These are phyloP conservation scores for Pomacea maculata DNA, from an alignment of 1,140 invertebrate genomes.

Conservation along the genomic window DNA sequence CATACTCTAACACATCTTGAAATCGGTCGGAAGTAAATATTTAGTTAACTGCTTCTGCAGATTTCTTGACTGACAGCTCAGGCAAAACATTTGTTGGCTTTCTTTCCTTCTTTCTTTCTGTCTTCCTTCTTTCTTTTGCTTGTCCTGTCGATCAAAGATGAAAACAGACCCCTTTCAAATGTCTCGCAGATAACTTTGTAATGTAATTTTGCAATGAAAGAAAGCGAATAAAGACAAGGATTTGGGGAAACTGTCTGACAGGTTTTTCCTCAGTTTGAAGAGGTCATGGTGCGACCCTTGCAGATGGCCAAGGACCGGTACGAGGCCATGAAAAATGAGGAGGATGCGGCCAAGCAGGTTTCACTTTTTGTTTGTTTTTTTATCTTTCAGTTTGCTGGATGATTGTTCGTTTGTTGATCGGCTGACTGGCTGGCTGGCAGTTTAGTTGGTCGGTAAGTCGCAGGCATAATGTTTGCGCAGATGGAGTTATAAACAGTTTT, in stretches of 20 bases:
- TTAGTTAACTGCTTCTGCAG: not conserved
- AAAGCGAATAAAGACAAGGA: not conserved
- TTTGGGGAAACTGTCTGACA: slow-evolving; percentile 26
- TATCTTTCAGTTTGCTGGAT: not conserved
- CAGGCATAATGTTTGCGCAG: too few relatives aligned
- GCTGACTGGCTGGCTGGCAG: not conserved
- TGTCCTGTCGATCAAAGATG: not conserved
- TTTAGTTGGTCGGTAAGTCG: too few relatives aligned
- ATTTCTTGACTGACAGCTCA: not conserved
- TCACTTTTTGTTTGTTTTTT: not conserved
- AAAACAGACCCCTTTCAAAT: not conserved
- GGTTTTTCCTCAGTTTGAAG: slow-evolving; percentile 59
- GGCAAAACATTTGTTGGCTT: not conserved
- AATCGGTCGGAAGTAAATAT: not conserved
- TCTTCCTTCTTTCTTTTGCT: not conserved
- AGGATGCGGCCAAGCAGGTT: slow-evolving; percentile 33
- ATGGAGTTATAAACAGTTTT: not conserved
- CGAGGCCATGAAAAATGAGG: slow-evolving; percentile 57
- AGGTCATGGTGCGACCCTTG: slow-evolving; percentile 60
- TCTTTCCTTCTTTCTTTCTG: not conserved
- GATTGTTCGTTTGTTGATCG: not conserved
- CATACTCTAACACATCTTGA: not conserved
- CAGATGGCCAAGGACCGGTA: slow-evolving; percentile 56
- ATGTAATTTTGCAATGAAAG: not conserved
- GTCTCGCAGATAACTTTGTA: not conserved